A percentile compares a stretch with the other conserved stretches of the same genome.
Conservation (phyloP, 2,888 invertebrate genomes). For the Cylindroiulus punctatus region DNA sequence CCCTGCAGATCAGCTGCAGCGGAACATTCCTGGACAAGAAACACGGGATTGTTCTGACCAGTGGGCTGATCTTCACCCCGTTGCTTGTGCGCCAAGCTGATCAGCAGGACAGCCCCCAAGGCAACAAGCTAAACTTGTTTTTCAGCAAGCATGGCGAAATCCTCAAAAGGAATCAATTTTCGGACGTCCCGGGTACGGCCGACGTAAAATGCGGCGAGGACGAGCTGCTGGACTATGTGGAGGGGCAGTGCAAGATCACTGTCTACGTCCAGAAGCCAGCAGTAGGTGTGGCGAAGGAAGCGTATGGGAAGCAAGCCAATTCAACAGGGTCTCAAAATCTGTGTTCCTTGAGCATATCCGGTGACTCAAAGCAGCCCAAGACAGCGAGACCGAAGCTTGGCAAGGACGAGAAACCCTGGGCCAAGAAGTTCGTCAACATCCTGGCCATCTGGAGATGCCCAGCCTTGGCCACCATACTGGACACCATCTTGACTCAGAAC, state of each 20-base stretch:
- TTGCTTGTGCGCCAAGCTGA: not conserved
- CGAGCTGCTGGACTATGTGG: constrained; percentile 11
- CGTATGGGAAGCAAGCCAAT: not conserved
- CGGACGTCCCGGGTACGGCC: not conserved
- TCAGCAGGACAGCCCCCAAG: not conserved
- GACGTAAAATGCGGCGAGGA: not conserved
- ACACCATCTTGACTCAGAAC: constrained; percentile 6
- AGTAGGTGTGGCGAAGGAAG: not conserved
- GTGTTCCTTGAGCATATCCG: not conserved
- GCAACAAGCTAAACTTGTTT: not conserved
- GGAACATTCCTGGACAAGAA: constrained; percentile 49
- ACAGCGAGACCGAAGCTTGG: not conserved
- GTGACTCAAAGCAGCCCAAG: not conserved
- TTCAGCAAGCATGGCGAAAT: not conserved
- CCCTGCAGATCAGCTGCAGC: constrained; percentile 51
- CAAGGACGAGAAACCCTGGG: not conserved
- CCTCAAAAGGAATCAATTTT: not conserved
- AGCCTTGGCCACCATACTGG: not conserved
- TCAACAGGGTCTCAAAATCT: not conserved
- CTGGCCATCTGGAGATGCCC: constrained; percentile 47
- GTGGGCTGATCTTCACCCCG: constrained; percentile 35
- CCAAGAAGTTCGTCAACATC: not conserved
- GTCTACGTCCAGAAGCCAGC: constrained; percentile 17
- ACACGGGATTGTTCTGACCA: constrained; percentile 48
- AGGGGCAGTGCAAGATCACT: constrained; percentile 18